Conservation (phyloP, 2,797 vertebrate species). For the Morelia viridis region DNA sequence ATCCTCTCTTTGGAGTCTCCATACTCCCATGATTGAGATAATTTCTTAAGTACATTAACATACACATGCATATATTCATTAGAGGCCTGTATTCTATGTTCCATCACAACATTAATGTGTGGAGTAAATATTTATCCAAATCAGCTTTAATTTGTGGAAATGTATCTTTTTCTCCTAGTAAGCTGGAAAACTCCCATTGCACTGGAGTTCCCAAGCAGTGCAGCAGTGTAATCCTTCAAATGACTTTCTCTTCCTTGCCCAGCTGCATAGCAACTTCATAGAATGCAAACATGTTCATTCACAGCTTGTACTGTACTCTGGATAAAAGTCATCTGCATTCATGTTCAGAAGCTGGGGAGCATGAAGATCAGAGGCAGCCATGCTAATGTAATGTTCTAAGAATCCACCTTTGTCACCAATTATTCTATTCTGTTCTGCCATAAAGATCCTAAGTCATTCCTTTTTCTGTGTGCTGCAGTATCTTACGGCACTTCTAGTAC, state of each 20-base stretch:
- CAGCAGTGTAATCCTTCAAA: neutral
- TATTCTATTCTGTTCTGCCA: neutral
- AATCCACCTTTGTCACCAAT: neutral
- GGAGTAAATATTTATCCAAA: neutral
- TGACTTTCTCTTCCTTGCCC: neutral
- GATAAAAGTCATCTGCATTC: too few relatives aligned
- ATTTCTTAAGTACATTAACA: neutral
- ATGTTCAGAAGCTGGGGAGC: too few relatives aligned
- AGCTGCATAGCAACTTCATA: too few relatives aligned
- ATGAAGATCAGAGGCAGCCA: too few relatives aligned
- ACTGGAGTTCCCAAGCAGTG: neutral
- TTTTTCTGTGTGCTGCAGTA: neutral
- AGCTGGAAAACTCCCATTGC: neutral
- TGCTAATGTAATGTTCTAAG: neutral
- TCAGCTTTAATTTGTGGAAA: neutral
- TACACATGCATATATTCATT: neutral
- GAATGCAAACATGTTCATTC: too few relatives aligned
- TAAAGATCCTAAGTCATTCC: neutral
- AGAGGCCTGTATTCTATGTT: neutral
- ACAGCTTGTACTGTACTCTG: too few relatives aligned
- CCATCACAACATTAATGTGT: neutral
- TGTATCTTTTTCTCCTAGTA: neutral
- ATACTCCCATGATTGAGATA: neutral
- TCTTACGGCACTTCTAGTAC: too few relatives aligned
- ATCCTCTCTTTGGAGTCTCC: neutral